A percentile compares a stretch with the other conserved stretches of the same genome.
These are phyloP conservation scores for Aurelia aurita DNA, from an alignment of 30 jellyfish, hydroid and myxozoan genomes.

Conservation along the genomic window DNA sequence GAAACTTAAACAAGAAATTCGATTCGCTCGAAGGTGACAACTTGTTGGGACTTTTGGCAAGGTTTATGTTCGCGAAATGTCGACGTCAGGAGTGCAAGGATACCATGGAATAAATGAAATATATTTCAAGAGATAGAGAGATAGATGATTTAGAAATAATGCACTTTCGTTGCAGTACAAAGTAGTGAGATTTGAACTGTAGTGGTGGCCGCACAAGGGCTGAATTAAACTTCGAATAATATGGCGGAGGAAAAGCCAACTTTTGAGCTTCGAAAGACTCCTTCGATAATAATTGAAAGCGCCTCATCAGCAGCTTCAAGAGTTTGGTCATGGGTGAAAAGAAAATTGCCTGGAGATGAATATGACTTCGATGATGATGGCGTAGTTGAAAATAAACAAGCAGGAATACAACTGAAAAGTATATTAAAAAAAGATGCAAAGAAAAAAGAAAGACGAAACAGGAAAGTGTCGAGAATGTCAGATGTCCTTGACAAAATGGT, in stretches of 20 bases:
- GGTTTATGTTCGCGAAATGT: too few relatives aligned
- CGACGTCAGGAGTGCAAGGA: too few relatives aligned
- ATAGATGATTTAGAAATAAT: too few relatives aligned
- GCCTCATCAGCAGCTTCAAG: constrained; percentile 30
- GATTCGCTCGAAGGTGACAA: too few relatives aligned
- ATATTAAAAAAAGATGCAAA: constrained; percentile 35
- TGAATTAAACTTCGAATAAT: too few relatives aligned
- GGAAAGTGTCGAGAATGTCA: background rate
- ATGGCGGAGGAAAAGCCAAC: background rate
- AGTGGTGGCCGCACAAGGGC: too few relatives aligned
- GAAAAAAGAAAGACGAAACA: background rate
- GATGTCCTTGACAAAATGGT: background rate
- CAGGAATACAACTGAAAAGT: constrained; percentile 36
- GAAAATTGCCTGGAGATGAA: background rate
- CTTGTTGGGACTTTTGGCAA: too few relatives aligned
- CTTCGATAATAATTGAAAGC: constrained; percentile 10
- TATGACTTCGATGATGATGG: background rate
- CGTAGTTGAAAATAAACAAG: constrained; percentile 15
- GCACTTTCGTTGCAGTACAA: too few relatives aligned
- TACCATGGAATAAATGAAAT: too few relatives aligned
- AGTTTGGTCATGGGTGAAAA: constrained; percentile 12
- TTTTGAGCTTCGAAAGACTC: background rate
- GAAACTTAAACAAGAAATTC: too few relatives aligned
- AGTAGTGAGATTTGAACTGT: too few relatives aligned
- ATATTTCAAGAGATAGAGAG: too few relatives aligned